Evolutionary conservation across 1,140 invertebrate species (phyloP).

Genomic region (Planococcus citri): DNA sequence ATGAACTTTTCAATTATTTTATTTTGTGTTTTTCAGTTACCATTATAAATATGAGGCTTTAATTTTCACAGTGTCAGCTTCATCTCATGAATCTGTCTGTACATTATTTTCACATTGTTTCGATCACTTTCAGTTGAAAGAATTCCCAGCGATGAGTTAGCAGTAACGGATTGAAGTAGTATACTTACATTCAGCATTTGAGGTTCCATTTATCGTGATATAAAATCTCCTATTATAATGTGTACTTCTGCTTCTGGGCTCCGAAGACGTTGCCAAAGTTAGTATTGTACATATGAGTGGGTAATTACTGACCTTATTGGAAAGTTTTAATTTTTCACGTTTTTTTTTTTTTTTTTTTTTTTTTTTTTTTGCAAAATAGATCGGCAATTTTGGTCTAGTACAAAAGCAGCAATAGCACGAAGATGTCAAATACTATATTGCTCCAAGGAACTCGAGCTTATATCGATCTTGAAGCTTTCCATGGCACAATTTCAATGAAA

Average conservation of each 20-base stretch:
- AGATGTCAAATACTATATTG: conserved; percentile 39
- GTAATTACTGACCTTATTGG: no score
- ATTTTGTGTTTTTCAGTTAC: no score
- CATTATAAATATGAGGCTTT: no score
- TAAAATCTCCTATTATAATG: conserved; percentile 66
- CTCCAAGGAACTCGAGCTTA: conserved; percentile 51
- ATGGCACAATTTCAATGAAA: conserved; percentile 55
- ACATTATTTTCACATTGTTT: neutral
- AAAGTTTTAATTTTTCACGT: neutral
- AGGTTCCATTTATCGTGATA: conserved; percentile 48
- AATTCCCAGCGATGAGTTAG: conserved; percentile 36
- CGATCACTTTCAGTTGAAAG: conserved; percentile 25
- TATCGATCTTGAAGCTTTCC: conserved; percentile 60
- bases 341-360: neutral
- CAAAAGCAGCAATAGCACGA: conserved; percentile 37
- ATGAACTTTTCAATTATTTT: no score
- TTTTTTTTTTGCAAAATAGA: no score
- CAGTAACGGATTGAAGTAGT: conserved; percentile 45
- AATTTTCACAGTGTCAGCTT: neutral
- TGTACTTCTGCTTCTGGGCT: conserved; percentile 52
- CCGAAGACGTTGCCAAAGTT: conserved; percentile 49
- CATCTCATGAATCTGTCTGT: neutral
- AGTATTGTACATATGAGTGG: conserved; percentile 25
- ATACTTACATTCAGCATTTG: conserved; percentile 46
- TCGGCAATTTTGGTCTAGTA: conserved; percentile 61